Base-by-base conservation (phyloP, 1,140 invertebrate genomes). In the Achroia grisella region DNA sequence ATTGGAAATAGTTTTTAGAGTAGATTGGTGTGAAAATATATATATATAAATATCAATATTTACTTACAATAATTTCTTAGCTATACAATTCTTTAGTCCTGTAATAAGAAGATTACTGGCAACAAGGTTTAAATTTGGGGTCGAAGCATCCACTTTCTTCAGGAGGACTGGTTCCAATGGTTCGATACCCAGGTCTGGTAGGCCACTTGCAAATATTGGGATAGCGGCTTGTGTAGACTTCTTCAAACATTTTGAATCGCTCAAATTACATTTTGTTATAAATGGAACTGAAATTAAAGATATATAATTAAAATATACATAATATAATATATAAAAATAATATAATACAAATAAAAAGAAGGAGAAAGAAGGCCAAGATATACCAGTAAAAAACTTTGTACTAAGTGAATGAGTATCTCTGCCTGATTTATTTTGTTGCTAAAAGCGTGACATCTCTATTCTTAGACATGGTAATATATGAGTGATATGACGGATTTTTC, bases 221-320 rank as follows among this genome's bases (percentile, higher is more conserved):
- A 77, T 29, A 0, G 58, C 30, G 0, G 42, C 53, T 44, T 57
- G 44, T 0, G 64, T 45, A 0, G 58, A 49, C 9, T 54, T 44
- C 28, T 56, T 68, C 0, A 65, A 17, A 42, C 78, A 82, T 41
- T 65, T 53, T 0, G 49, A 28, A 10, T 77, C 71, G 0, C 46
- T 52, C 1, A 37, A 13, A 32, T 56, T 59, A 39, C 73, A 80
- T 60, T 52, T 62, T n/a, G 48, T 59, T 13, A 70, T 35, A 28
- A 42, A 54, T 10, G 45, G 17, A 9, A 54, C 58, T 69, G 56
- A 56, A 56, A 42, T 27, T 30, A 32, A 14, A 11, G 9, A 6
- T 3, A 23, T 3, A 23, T 3, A 2, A 23, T 23, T 2, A 3
- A 3, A 2, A 23, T 23, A 6, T 3, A 2, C 17, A 6, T 23